Conservation (phyloP, 2,888 invertebrate genomes). For the Chaetogeoica ovagalla region DNA sequence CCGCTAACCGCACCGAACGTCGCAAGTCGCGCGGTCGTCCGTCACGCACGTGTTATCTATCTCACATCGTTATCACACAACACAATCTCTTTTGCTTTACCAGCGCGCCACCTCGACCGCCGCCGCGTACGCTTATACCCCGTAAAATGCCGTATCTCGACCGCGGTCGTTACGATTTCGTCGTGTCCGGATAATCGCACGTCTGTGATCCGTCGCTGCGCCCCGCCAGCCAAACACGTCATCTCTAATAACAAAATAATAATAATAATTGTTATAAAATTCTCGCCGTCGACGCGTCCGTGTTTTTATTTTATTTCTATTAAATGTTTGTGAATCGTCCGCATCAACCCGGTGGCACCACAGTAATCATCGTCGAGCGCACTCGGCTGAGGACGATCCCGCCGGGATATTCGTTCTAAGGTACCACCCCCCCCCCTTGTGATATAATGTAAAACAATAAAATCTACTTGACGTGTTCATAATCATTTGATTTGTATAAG, state of each 20-base stretch:
- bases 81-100: neutral
- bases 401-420: constrained; percentile 47
- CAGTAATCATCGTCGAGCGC: constrained; percentile 1
- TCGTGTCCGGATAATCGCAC: constrained; percentile 20
- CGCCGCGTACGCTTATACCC: too few species aligned
- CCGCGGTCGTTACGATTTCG: neutral
- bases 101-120: neutral
- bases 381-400: constrained; percentile 29
- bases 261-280: neutral
- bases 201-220: too few species aligned
- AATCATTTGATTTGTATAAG: too few species aligned
- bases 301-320: neutral
- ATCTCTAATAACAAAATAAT: too few species aligned
- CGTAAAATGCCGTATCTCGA: neutral
- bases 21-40: neutral
- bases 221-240: too few species aligned
- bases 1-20: constrained; percentile 19
- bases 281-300: neutral
- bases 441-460: too few species aligned
- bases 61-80: too few species aligned
- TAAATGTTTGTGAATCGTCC: constrained; percentile 32
- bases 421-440: too few species aligned
- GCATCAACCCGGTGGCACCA: constrained; percentile 5
- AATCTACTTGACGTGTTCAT: too few species aligned
- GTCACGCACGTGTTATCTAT: neutral